phyloP scores from a whole-genome alignment of 2,113 vertebrate species.

The Myanophis thanlyinensis region DNA sequence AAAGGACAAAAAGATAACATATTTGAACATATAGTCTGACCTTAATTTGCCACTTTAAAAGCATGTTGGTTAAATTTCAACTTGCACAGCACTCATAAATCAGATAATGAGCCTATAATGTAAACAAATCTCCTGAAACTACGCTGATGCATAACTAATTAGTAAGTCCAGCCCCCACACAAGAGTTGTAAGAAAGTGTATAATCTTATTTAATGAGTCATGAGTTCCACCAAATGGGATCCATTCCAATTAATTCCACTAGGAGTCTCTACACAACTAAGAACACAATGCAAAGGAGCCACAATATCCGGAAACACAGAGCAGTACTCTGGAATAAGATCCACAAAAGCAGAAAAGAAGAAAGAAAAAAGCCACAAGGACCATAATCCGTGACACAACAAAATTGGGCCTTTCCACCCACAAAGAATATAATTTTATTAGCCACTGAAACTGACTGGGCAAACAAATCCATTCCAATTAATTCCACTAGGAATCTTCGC shows the following conservation, averaged over 20 bases:
- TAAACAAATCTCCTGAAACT: neutral
- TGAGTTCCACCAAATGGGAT: neutral
- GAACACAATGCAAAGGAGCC: neutral
- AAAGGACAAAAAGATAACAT: neutral
- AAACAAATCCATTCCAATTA: neutral
- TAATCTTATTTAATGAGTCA: neutral
- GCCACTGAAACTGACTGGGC: neutral
- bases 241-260: neutral
- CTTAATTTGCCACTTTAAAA: neutral
- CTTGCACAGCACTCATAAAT: neutral
- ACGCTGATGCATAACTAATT: neutral
- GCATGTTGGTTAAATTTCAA: neutral
- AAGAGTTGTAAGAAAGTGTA: neutral
- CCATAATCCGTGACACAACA: neutral
- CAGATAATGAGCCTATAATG: neutral
- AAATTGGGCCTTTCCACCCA: neutral
- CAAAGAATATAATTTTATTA: neutral
- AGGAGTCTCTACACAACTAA: neutral
- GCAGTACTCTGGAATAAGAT: neutral
- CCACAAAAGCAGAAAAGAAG: neutral
- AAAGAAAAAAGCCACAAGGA: neutral
- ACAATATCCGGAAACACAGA: neutral
- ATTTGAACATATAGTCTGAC: neutral
- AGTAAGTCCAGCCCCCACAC: neutral
- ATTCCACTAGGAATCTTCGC: slow-evolving; percentile 5